A percentile compares a stretch with the other conserved stretches of the same genome.
Conservation (phyloP, 2,113 vertebrate genomes). For the Speoplatyrhinus poulsoni region DNA sequence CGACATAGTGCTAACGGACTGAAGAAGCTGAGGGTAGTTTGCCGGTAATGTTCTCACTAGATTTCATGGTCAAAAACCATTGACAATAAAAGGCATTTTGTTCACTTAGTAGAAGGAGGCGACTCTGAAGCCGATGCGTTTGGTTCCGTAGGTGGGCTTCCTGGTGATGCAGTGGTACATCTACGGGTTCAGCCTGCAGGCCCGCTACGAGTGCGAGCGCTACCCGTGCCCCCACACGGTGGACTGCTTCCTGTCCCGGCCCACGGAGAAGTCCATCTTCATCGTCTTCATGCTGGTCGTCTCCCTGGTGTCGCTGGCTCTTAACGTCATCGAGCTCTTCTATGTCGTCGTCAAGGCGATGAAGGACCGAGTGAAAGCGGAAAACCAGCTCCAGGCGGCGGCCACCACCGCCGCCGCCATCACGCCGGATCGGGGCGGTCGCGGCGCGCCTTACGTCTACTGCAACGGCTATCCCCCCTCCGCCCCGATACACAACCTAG, state of each 20-base stretch:
- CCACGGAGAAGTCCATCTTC: constrained; percentile 90
- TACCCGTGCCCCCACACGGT: constrained; percentile 85
- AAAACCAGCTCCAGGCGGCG: constrained; percentile 64
- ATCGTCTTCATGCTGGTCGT: constrained; percentile 90
- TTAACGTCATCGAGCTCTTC: constrained; percentile 87
- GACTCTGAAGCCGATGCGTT: background rate
- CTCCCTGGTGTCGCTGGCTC: constrained; percentile 82
- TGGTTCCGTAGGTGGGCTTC: constrained; percentile 70
- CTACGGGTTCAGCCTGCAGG: constrained; percentile 83
- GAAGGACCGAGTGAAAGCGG: constrained; percentile 83
- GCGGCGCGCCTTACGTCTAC: constrained; percentile 81
- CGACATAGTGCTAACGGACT: too few species aligned
- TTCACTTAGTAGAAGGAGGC: too few species aligned
- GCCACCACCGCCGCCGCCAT: constrained; percentile 6
- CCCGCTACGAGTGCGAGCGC: constrained; percentile 83
- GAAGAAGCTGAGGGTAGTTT: too few species aligned
- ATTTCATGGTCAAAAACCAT: too few species aligned
- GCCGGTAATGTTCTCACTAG: too few species aligned
- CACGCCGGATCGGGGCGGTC: constrained; percentile 64
- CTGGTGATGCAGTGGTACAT: constrained; percentile 87
- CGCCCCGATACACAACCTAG: constrained; percentile 80
- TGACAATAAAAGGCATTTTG: too few species aligned
- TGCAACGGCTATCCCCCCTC: constrained; percentile 86
- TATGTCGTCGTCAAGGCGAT: constrained; percentile 85
- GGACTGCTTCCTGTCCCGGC: constrained; percentile 90